A percentile compares a stretch with the other conserved stretches of the same genome.
Conservation (phyloP, 2,113 vertebrate species). For the Nothocercus nigrocapillus region DNA sequence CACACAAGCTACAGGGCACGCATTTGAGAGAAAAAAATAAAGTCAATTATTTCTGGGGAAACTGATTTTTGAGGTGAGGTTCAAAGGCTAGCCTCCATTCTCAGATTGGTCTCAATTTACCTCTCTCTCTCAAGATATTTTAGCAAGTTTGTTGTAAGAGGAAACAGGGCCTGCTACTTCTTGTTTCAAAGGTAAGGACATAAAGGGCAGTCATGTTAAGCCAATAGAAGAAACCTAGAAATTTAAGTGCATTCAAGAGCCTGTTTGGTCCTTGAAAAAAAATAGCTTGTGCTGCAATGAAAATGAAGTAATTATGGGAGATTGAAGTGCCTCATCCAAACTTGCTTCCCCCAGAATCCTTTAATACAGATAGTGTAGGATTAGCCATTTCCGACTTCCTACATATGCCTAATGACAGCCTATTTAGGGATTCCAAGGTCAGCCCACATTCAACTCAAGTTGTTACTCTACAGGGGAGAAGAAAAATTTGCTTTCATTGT, state of each 20-base stretch:
- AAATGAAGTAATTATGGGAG: constrained; percentile 4
- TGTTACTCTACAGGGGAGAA: background rate
- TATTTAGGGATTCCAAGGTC: background rate
- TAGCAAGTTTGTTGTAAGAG: background rate
- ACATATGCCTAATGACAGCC: background rate
- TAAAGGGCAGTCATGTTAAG: background rate
- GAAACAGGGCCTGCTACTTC: background rate
- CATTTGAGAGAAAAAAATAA: background rate
- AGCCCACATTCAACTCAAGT: background rate
- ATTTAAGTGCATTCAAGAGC: background rate
- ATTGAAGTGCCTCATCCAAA: constrained; percentile 5
- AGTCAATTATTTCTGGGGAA: background rate
- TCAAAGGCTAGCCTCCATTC: background rate
- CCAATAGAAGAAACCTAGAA: background rate
- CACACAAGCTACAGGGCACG: background rate
- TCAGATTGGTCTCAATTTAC: background rate
- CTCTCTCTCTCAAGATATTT: background rate
- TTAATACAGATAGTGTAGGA: background rate
- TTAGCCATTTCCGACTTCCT: background rate
- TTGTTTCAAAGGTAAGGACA: background rate
- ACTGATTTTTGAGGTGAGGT: background rate
- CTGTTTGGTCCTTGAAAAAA: background rate
- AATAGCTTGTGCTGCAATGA: background rate
- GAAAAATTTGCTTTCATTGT: background rate
- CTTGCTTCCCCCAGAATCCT: constrained; percentile 4